Conservation (phyloP, 53 echinoderm and acorn worm species). For the Arbacia lixula region DNA sequence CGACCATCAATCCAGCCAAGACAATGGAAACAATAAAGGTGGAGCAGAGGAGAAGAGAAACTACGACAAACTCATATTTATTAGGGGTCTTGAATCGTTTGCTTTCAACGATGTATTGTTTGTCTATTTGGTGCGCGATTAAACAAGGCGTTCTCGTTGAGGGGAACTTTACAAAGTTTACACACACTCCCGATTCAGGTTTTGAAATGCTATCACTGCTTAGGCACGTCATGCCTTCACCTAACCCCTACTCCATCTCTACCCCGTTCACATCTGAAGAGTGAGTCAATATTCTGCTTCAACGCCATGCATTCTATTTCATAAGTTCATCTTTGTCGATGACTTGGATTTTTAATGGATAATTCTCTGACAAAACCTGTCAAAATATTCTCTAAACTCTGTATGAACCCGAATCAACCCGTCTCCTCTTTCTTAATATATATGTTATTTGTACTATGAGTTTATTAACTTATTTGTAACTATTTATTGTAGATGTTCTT, state of each 20-base stretch:
- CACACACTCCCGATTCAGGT: constrained; percentile 35
- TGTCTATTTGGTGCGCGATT: constrained; percentile 12
- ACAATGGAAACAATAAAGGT: constrained; percentile 28
- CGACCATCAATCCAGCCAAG: background rate
- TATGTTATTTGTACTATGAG: too few species aligned
- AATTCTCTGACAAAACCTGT: too few species aligned
- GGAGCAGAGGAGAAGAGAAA: background rate
- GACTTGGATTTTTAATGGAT: too few species aligned
- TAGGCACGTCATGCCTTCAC: constrained; percentile 34
- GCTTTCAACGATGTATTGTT: constrained; percentile 34
- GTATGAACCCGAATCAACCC: too few species aligned
- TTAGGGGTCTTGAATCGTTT: constrained; percentile 29
- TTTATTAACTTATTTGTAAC: too few species aligned
- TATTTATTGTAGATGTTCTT: too few species aligned
- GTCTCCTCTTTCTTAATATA: too few species aligned
- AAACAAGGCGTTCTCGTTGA: constrained; percentile 2
- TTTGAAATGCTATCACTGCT: constrained; percentile 6
- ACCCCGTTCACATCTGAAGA: constrained; percentile 10
- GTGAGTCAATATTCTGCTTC: too few species aligned
- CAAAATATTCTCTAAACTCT: too few species aligned
- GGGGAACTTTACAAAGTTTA: constrained; percentile 52
- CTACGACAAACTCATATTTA: constrained; percentile 6
- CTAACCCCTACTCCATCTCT: background rate
- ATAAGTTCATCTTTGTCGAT: too few species aligned
- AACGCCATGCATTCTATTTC: too few species aligned